A percentile compares a stretch with the other conserved stretches of the same genome.
These are phyloP conservation scores for Gasterosteus aculeatus DNA, from an alignment of 2,113 vertebrate genomes.

Conservation along the genomic window DNA sequence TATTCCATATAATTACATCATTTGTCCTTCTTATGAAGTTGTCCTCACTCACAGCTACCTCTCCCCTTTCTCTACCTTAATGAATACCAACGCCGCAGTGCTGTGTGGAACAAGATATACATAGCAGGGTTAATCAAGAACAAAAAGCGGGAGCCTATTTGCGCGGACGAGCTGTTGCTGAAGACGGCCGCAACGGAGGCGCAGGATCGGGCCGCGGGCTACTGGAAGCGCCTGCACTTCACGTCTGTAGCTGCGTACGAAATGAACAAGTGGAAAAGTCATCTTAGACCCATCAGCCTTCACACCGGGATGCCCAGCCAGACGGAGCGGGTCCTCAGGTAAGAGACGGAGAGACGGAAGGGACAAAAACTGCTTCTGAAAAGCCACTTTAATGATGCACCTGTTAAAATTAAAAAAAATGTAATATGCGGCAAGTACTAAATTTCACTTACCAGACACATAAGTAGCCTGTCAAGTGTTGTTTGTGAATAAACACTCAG, in stretches of 20 bases:
- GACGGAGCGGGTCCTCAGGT: slow-evolving; percentile 82
- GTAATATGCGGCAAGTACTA: slow-evolving; percentile 17
- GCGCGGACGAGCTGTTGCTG: slow-evolving; percentile 48
- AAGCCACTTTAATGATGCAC: slow-evolving; percentile 6
- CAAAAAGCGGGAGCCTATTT: slow-evolving; percentile 54
- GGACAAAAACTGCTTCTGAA: background rate
- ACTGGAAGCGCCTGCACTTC: slow-evolving; percentile 88
- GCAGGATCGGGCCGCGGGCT: slow-evolving; percentile 71
- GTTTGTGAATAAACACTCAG: slow-evolving; percentile 8
- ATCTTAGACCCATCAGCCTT: slow-evolving; percentile 76
- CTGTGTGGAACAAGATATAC: slow-evolving; percentile 86
- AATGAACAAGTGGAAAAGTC: slow-evolving; percentile 69
- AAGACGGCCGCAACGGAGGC: slow-evolving; percentile 48
- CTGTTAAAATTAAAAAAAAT: no score
- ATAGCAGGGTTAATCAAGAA: slow-evolving; percentile 62
- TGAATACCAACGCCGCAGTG: slow-evolving; percentile 68
- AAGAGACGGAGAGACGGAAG: slow-evolving; percentile 12
- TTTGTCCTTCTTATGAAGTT: background rate
- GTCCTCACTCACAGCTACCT: slow-evolving; percentile 1
- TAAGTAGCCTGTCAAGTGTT: slow-evolving; percentile 1
- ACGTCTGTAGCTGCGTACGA: slow-evolving; percentile 71
- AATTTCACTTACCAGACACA: slow-evolving; percentile 1
- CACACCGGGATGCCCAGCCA: slow-evolving; percentile 84
- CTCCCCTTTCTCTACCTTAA: background rate
- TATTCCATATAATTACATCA: background rate